Conservation (phyloP, 2,113 vertebrate genomes). For the Recurvirostra avosetta region DNA sequence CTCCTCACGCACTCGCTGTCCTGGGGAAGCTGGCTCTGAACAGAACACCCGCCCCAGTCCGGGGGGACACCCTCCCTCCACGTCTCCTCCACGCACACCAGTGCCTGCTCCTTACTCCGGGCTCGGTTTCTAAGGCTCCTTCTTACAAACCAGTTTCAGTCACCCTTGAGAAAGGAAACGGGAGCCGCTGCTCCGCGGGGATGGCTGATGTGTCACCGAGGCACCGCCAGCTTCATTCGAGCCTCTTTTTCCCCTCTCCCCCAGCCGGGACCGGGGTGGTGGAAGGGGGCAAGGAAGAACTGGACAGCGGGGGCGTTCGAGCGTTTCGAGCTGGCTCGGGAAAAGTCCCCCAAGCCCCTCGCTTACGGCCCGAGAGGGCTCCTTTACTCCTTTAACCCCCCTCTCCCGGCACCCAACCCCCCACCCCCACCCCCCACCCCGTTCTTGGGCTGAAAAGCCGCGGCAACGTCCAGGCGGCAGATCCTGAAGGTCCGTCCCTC, state of each 20-base stretch:
- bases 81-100: background rate
- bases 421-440: too few relatives aligned
- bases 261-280: fast-evolving
- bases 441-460: background rate
- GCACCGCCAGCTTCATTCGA: background rate
- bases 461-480: background rate
- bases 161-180: background rate
- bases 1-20: background rate
- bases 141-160: background rate
- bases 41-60: background rate
- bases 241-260: too few relatives aligned
- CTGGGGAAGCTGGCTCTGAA: background rate
- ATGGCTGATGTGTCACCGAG: background rate
- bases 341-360: background rate
- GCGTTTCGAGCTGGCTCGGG: background rate
- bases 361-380: too few relatives aligned
- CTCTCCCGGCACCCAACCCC: background rate
- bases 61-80: background rate
- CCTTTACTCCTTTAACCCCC: background rate
- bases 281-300: background rate
- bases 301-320: background rate
- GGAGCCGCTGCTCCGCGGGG: background rate
- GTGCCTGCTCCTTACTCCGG: background rate
- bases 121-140: background rate
- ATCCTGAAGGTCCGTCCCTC: background rate